Conservation (phyloP, 1,140 invertebrate species). For the Pseudomyrmex flavicornis region DNA sequence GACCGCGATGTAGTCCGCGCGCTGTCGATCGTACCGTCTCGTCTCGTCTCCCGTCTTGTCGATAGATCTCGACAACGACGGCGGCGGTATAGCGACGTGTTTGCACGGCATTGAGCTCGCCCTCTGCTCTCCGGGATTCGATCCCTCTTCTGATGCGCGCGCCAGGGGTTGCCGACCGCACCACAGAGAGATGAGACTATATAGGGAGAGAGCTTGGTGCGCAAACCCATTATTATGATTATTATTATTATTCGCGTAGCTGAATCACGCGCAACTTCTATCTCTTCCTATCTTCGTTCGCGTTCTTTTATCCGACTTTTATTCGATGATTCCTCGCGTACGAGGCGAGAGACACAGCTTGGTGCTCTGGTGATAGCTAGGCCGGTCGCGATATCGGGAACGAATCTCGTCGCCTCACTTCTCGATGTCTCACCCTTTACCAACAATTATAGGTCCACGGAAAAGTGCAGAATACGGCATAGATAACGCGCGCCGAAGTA, state of each 20-base stretch:
- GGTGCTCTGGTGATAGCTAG: too few relatives aligned
- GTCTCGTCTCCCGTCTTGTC: conserved; percentile 38
- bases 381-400: too few relatives aligned
- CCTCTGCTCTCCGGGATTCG: conserved; percentile 21
- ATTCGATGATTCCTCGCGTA: neutral
- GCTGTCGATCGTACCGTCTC: conserved; percentile 57
- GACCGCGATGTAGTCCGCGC: neutral
- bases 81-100: conserved; percentile 42
- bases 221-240: conserved; percentile 77
- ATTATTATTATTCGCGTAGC: conserved; percentile 61
- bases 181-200: conserved; percentile 26
- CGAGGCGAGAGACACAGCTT: neutral
- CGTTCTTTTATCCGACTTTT: neutral
- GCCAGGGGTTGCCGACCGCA: conserved; percentile 46
- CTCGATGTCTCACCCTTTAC: too few relatives aligned
- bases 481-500: too few relatives aligned
- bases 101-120: conserved; percentile 68
- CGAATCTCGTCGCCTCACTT: too few relatives aligned
- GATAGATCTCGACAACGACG: conserved; percentile 36
- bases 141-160: conserved; percentile 30
- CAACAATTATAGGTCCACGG: too few relatives aligned
- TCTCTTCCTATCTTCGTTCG: neutral
- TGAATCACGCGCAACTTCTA: conserved; percentile 34
- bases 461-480: too few relatives aligned
- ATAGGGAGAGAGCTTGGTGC: conserved; percentile 51